These are phyloP conservation scores for Delia radicum DNA, from an alignment of 1,140 invertebrate genomes.

Conservation along the genomic window DNA sequence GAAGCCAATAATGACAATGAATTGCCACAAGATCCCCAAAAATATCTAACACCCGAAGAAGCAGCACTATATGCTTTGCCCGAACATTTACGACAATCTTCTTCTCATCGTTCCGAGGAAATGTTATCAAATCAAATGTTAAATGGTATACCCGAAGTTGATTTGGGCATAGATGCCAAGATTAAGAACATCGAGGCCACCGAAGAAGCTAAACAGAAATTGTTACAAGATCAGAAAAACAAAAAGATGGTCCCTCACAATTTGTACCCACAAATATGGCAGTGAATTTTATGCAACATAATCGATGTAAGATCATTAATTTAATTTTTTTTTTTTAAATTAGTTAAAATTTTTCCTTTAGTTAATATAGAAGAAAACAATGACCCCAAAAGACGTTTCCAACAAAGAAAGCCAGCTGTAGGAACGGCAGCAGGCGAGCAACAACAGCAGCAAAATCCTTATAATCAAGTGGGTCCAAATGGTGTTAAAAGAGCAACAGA, in stretches of 20 bases:
- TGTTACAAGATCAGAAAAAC: slow-evolving; percentile 83
- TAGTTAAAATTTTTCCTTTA: slow-evolving; percentile 47
- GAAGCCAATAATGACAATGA: slow-evolving; percentile 48
- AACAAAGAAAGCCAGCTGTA: slow-evolving; percentile 57
- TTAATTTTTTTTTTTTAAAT: background rate
- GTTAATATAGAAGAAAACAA: slow-evolving; percentile 77
- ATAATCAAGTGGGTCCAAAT: slow-evolving; percentile 54
- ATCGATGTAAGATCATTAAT: slow-evolving; percentile 71
- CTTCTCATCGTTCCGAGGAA: slow-evolving; percentile 86
- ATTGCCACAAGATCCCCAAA: slow-evolving; percentile 53
- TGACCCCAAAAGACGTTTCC: slow-evolving; percentile 57
- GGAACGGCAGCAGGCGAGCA: slow-evolving; percentile 51
- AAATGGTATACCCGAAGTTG: slow-evolving; percentile 99
- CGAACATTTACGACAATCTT: slow-evolving; percentile 80
- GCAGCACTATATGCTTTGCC: slow-evolving; percentile 82
- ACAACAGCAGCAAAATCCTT: slow-evolving; percentile 15
- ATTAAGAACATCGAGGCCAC: slow-evolving; percentile 98
- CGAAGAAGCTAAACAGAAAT: slow-evolving; percentile 92
- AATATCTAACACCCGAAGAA: slow-evolving; percentile 83
- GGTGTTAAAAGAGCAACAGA: slow-evolving; percentile 80
- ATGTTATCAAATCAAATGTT: slow-evolving; percentile 99
- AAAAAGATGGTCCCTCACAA: slow-evolving; percentile 93
- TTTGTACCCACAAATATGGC: slow-evolving; percentile 98
- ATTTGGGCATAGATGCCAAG: slow-evolving; percentile 97
- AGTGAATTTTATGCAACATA: slow-evolving; percentile 96